phyloP scores from a whole-genome alignment of 1,140 invertebrate genomes.

The Portunus trituberculatus region DNA sequence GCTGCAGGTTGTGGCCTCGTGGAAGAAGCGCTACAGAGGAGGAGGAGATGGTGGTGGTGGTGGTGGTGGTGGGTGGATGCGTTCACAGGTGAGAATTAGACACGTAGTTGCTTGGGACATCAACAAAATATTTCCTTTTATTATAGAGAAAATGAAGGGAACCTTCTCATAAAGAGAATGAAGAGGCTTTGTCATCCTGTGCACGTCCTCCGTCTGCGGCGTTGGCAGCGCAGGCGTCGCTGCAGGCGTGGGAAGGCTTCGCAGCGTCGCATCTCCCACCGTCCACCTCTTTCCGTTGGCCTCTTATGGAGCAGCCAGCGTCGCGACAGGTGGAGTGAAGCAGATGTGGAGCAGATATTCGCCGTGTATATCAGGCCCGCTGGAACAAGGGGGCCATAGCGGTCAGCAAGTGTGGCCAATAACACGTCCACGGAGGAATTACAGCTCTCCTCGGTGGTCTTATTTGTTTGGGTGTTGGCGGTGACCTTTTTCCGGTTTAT shows the following conservation, averaged over 20 bases:
- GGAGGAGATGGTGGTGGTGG: too few species aligned
- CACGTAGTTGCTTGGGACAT: not conserved
- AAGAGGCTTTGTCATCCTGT: not conserved
- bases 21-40: not conserved
- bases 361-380: slow-evolving; percentile 38
- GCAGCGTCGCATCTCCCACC: not conserved
- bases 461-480: slow-evolving; percentile 45
- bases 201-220: not conserved
- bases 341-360: slow-evolving; percentile 37
- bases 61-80: not conserved
- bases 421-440: slow-evolving; percentile 56
- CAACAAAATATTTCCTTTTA: not conserved
- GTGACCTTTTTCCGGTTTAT: slow-evolving; percentile 61
- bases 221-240: not conserved
- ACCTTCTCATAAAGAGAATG: not conserved
- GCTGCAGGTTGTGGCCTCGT: not conserved
- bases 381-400: slow-evolving; percentile 54
- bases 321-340: slow-evolving; percentile 17
- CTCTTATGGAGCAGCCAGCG: not conserved
- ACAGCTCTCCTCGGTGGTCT: slow-evolving; percentile 57
- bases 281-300: slow-evolving; percentile 4
- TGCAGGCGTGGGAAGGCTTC: not conserved
- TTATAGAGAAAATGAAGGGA: not conserved
- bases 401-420: slow-evolving; percentile 61
- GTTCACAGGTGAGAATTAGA: not conserved